Evolutionary conservation across 2,113 vertebrate species (phyloP).

Genomic region (Aphyosemion australe): DNA sequence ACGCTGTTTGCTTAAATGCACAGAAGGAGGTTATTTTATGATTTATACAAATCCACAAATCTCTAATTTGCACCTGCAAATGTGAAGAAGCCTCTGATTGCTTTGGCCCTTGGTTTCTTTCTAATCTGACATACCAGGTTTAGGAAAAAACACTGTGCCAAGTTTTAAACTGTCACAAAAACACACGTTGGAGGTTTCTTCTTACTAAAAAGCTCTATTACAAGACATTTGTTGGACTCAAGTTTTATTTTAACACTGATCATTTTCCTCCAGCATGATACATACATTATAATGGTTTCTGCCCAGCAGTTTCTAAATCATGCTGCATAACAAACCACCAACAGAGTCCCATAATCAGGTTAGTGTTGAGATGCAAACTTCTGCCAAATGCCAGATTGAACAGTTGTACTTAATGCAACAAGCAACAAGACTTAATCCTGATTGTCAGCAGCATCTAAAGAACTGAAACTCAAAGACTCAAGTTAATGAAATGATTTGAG

Average conservation of each 20-base stretch:
- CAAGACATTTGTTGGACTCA: too few species aligned
- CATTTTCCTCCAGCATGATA: neutral
- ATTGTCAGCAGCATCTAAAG: slow-evolving; percentile 28
- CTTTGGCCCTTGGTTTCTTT: too few species aligned
- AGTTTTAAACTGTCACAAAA: neutral
- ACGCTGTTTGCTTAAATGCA: too few species aligned
- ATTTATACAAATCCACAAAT: too few species aligned
- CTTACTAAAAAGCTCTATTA: too few species aligned
- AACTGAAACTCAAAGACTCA: slow-evolving; percentile 27
- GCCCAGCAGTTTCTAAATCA: neutral
- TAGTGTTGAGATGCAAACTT: slow-evolving; percentile 33
- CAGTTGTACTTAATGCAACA: slow-evolving; percentile 36
- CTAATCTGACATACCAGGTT: too few species aligned
- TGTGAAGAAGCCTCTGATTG: too few species aligned
- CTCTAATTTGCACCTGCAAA: too few species aligned
- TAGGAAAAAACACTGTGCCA: neutral
- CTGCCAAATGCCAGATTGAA: slow-evolving; percentile 40
- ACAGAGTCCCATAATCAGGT: slow-evolving; percentile 20
- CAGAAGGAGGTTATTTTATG: too few species aligned
- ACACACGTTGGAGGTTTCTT: too few species aligned
- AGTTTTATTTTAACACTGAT: too few species aligned
- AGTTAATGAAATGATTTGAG: slow-evolving; percentile 33
- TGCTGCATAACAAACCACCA: neutral
- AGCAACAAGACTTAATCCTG: too few species aligned
- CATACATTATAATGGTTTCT: neutral